Base-by-base conservation (phyloP, 2,113 vertebrate genomes). In the Pogonocichla stellata region DNA sequence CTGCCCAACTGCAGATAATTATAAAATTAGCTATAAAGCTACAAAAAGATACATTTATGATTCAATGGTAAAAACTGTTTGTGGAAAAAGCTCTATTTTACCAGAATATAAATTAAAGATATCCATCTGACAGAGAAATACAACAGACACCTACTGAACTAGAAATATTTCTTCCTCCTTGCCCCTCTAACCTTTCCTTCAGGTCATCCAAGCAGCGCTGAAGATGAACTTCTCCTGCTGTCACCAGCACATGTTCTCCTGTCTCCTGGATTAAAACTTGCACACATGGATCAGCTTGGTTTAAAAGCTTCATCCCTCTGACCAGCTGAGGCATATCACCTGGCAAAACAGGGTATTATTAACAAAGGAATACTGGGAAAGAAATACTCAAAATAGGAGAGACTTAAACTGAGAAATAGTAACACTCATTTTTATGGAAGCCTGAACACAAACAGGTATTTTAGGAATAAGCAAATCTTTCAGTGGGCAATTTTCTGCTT, bases 151-250 rank as follows among this genome's bases (percentile, higher is more conserved):
- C 88, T 81, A 69, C 13, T 71, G 88, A 85, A 65, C 50, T 34
- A 62, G 72, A 92, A 92, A 60, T 64, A 64, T 65, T 79, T 57
- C 65, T 65, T 93, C 81, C 51, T 78, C n/a, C 23, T 54, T 67
- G 60, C 78, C 85, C 85, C 77, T 65, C 97, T 94, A 86, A 99
- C 99, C 99, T 98, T 81, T 99, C 98, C 94, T 96, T 97, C 83
- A 99, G 97, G 98, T 99, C 99, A 67, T 99, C 99, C 95, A 99
- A 97, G 96, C 99, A 99, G 60, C 99, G 99, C 60, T 99, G 99
- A 33, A 99, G 98, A 92, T 99, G 99, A 92, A 99, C 99, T 94
- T 99, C 99, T 71, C 99, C 99, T 3, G 99, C 99, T 4, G 99
- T 99, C 90, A 99, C 98, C 73, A 99, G 96, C 62, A 99, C 99